Percentiles rank a stretch among this genome's conserved stretches.
phyloP scores from a whole-genome alignment of 2,888 invertebrate species.

The Drosophila aldrichi region DNA sequence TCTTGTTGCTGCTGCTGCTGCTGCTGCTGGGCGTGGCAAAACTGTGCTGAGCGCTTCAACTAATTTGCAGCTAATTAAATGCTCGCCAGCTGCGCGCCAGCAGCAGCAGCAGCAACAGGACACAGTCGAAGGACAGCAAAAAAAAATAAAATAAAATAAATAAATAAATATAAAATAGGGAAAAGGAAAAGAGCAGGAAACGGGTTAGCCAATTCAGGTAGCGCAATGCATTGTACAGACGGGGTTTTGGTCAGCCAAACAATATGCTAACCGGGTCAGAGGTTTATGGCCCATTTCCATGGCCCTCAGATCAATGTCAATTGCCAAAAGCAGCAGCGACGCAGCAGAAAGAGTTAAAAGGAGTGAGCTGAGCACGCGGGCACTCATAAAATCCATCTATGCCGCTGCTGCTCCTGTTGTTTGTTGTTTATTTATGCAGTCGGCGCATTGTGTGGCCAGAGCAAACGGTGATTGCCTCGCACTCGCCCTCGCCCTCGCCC shows the following conservation, averaged over 20 bases:
- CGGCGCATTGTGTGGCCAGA: slow-evolving; percentile 74
- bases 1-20: slow-evolving; percentile 13
- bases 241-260: slow-evolving; percentile 53
- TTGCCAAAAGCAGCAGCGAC: slow-evolving; percentile 17
- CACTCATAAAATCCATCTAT: slow-evolving; percentile 49
- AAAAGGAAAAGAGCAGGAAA: background rate
- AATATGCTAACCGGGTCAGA: slow-evolving; percentile 61
- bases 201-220: slow-evolving; percentile 32
- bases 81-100: slow-evolving; percentile 49
- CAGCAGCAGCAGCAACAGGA: background rate
- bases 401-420: background rate
- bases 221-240: slow-evolving; percentile 4
- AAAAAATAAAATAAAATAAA: background rate
- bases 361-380: slow-evolving; percentile 47
- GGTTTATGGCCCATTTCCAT: slow-evolving; percentile 56
- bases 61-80: slow-evolving; percentile 63
- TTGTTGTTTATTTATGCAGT: slow-evolving; percentile 74
- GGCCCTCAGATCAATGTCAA: slow-evolving; percentile 42
- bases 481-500: background rate
- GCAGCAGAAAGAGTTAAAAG: slow-evolving; percentile 52
- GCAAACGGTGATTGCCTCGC: slow-evolving; percentile 47
- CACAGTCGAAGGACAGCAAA: background rate
- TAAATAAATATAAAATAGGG: too few relatives aligned
- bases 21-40: slow-evolving; percentile 43
- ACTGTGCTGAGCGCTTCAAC: slow-evolving; percentile 21